Evolutionary conservation across 2,113 vertebrate species (phyloP).

Genomic region (Carollia perspicillata): DNA sequence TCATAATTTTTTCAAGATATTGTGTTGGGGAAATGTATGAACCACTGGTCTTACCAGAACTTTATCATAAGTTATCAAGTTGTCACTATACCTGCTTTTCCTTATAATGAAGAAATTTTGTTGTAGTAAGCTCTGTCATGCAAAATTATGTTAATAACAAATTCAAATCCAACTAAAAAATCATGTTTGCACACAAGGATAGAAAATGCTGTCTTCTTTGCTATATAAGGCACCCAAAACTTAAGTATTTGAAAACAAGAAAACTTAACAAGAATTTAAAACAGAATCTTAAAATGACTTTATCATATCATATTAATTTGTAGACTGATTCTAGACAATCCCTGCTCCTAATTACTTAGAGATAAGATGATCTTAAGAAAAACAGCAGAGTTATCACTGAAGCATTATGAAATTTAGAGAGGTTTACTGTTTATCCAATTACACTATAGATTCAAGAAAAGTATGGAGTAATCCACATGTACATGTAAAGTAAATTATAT

Average conservation of each 20-base stretch:
- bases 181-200: not conserved
- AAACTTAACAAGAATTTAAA: not conserved
- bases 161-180: not conserved
- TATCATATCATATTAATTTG: not conserved
- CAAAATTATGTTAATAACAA: not conserved
- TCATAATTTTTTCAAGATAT: not conserved
- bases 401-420: not conserved
- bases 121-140: not conserved
- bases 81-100: not conserved
- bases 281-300: not conserved
- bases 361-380: not conserved
- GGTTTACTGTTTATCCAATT: not conserved
- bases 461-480: not conserved
- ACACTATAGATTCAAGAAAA: not conserved
- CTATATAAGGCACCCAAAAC: not conserved
- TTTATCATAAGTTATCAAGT: slow-evolving; percentile 3
- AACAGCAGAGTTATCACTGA: not conserved
- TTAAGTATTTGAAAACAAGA: not conserved
- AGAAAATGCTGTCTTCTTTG: not conserved
- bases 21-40: not conserved
- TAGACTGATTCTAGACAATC: not conserved
- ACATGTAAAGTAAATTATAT: not conserved
- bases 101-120: not conserved
- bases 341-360: not conserved
- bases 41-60: not conserved